Evolutionary conservation across 2,888 invertebrate species (phyloP).

Genomic region (Lasioglossum figueresi): DNA sequence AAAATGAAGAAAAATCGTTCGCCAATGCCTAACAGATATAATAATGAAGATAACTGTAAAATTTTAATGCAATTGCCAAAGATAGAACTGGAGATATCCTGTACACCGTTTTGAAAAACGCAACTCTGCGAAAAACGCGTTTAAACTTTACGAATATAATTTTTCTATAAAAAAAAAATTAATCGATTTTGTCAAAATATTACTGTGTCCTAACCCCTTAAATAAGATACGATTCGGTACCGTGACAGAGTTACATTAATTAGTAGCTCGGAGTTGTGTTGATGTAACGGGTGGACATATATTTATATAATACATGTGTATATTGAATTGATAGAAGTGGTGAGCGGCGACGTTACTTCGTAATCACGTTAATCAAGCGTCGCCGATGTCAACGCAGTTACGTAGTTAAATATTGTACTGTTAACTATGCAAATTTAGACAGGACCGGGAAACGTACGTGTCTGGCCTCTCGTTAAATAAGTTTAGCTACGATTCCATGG

Average conservation of each 20-base stretch:
- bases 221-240: not conserved
- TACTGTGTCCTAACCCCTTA: too few species aligned
- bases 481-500: conserved; percentile 37
- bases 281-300: not conserved
- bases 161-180: too few species aligned
- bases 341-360: conserved; percentile 1
- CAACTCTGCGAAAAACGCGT: too few species aligned
- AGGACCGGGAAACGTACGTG: conserved; percentile 32
- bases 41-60: too few species aligned
- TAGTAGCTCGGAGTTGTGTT: not conserved
- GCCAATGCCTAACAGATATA: too few species aligned
- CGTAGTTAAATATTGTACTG: conserved; percentile 49
- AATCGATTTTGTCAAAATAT: too few species aligned
- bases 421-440: conserved; percentile 48
- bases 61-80: too few species aligned
- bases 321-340: not conserved
- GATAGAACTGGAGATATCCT: too few species aligned
- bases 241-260: not conserved
- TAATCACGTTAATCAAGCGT: conserved; percentile 43
- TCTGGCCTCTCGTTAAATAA: conserved; percentile 41
- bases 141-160: too few species aligned
- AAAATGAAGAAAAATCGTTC: too few species aligned
- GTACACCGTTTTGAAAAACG: too few species aligned
- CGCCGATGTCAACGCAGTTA: conserved; percentile 29
- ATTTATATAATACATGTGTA: not conserved